A percentile compares a stretch with the other conserved stretches of the same genome.
Evolutionary conservation across 2,888 invertebrate genomes (phyloP).

Genomic region (Tipula lateralis): DNA sequence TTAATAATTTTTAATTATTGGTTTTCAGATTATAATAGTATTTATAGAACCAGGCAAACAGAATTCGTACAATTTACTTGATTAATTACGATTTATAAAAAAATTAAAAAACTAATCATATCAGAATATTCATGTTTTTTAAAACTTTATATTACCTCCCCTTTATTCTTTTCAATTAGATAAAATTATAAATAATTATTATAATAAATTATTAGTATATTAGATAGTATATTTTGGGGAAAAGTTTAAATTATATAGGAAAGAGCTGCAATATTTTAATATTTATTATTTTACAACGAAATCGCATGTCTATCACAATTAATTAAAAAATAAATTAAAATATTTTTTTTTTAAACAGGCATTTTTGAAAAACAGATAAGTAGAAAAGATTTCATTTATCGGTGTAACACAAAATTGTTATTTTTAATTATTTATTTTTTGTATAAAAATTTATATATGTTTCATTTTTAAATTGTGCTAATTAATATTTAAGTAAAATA

Average conservation of each 20-base stretch:
- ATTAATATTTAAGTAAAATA: background rate
- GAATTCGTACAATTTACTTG: background rate
- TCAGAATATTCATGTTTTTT: background rate
- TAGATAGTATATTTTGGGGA: background rate
- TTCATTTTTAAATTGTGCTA: background rate
- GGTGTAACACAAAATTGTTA: background rate
- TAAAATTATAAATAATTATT: constrained; percentile 1
- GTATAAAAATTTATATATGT: background rate
- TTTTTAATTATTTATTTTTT: background rate
- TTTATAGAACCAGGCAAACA: background rate
- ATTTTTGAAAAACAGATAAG: background rate
- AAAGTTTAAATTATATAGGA: background rate
- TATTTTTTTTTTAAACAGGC: background rate
- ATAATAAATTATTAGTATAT: background rate
- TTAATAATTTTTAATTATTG: constrained; percentile 12
- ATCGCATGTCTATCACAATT: background rate
- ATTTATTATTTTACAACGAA: background rate
- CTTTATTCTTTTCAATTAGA: background rate
- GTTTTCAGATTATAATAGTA: background rate
- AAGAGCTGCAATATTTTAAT: background rate
- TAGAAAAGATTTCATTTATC: background rate
- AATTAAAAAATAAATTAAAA: background rate
- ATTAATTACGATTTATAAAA: background rate
- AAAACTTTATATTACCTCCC: background rate
- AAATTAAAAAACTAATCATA: background rate